These are phyloP conservation scores for Caenorhabditis imperialis DNA, from an alignment of 2,888 invertebrate genomes.

Conservation along the genomic window DNA sequence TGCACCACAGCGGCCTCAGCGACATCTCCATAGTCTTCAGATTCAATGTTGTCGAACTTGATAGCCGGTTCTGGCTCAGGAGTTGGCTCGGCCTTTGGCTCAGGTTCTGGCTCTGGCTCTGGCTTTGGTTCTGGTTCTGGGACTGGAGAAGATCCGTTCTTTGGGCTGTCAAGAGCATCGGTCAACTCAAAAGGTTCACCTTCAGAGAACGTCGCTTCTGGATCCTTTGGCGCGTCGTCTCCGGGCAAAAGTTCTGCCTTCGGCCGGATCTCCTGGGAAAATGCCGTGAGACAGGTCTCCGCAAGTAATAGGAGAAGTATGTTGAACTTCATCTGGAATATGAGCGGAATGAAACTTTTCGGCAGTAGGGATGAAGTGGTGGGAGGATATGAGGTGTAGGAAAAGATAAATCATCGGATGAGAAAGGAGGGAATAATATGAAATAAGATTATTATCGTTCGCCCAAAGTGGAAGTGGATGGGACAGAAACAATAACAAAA, in stretches of 20 bases:
- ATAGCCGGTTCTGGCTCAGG: conserved; percentile 70
- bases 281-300: conserved; percentile 35
- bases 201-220: conserved; percentile 48
- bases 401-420: conserved; percentile 39
- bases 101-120: conserved; percentile 58
- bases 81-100: conserved; percentile 47
- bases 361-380: conserved; percentile 1
- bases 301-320: conserved; percentile 51
- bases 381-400: conserved; percentile 16
- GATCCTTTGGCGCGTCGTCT: conserved; percentile 55
- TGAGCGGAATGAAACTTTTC: not conserved
- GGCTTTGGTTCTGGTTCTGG: conserved; percentile 57
- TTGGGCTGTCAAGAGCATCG: conserved; percentile 42
- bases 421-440: conserved; percentile 34
- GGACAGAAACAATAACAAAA: conserved; percentile 40
- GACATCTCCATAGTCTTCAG: conserved; percentile 71
- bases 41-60: conserved; percentile 72
- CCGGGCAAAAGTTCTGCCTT: conserved; percentile 52
- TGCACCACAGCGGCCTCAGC: conserved; percentile 60
- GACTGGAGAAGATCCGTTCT: conserved; percentile 40
- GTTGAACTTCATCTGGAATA: conserved; percentile 46
- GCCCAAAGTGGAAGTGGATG: conserved; percentile 27
- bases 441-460: conserved; percentile 44
- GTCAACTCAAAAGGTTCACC: conserved; percentile 59
- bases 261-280: conserved; percentile 53